phyloP scores from a whole-genome alignment of 1,140 invertebrate species.

The Apis laboriosa region DNA sequence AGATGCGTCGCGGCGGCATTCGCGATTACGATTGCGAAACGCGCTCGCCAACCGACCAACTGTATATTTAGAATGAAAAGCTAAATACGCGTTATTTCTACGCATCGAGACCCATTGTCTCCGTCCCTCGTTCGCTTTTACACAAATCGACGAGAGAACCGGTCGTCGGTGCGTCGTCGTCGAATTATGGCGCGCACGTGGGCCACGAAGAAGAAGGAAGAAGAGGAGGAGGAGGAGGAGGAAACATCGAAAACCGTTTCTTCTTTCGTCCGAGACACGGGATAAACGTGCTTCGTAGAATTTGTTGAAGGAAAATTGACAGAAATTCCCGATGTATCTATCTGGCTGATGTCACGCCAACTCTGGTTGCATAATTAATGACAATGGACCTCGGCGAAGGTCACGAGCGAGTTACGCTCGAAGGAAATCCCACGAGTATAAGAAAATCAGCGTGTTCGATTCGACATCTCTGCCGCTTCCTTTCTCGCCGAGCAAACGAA shows the following conservation, averaged over 20 bases:
- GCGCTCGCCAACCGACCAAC: too few relatives aligned
- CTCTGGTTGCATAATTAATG: slow-evolving; percentile 71
- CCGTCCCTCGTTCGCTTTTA: too few relatives aligned
- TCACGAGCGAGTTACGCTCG: slow-evolving; percentile 62
- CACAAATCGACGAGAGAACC: too few relatives aligned
- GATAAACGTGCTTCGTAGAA: slow-evolving; percentile 40
- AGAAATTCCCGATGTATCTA: slow-evolving; percentile 62
- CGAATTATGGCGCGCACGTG: not conserved
- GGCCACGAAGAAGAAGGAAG: not conserved
- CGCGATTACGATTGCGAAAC: not conserved
- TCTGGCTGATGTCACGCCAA: slow-evolving; percentile 65
- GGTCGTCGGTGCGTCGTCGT: slow-evolving; percentile 2
- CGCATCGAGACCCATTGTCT: too few relatives aligned
- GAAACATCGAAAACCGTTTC: too few relatives aligned
- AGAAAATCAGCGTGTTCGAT: slow-evolving; percentile 37
- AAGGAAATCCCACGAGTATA: slow-evolving; percentile 69
- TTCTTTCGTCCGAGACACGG: not conserved
- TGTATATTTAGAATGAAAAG: not conserved
- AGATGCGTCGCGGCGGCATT: not conserved
- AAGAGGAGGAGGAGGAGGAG: not conserved
- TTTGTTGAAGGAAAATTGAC: slow-evolving; percentile 63
- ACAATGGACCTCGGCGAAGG: slow-evolving; percentile 69
- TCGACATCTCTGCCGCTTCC: not conserved
- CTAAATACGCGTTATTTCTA: too few relatives aligned
- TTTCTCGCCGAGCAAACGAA: not conserved